These are phyloP conservation scores for Solenodon paradoxus DNA, from an alignment of 2,113 vertebrate species.

Conservation along the genomic window DNA sequence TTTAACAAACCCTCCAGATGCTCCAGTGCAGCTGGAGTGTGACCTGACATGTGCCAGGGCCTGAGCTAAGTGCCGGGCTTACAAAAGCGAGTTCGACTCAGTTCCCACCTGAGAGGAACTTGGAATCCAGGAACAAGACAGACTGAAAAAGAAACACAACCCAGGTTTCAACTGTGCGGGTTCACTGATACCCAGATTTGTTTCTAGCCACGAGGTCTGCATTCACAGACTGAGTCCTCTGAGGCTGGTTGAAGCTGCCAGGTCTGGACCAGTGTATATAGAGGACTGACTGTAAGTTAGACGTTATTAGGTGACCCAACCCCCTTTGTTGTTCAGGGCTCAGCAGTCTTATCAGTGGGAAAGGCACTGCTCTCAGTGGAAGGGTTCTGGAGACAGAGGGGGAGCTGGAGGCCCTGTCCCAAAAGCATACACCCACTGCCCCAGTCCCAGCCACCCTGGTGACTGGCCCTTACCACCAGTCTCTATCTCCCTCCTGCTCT, in stretches of 20 bases:
- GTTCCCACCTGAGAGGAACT: neutral
- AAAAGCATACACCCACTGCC: too few species aligned
- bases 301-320: neutral
- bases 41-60: fast-evolving
- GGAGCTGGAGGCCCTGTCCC: neutral
- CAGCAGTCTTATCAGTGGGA: neutral
- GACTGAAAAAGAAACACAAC: neutral
- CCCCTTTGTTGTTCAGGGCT: neutral
- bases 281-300: too few species aligned
- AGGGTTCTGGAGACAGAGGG: neutral
- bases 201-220: too few species aligned
- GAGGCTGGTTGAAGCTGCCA: too few species aligned
- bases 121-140: neutral
- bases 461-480: too few species aligned
- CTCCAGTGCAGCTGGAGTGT: neutral
- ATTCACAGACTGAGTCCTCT: too few species aligned
- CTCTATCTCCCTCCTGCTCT: neutral
- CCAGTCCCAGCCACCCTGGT: neutral
- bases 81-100: neutral
- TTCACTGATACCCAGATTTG: too few species aligned
- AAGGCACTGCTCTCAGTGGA: neutral
- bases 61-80: neutral
- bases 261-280: too few species aligned
- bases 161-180: neutral
- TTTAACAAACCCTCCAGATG: neutral